phyloP scores from a whole-genome alignment of 2,113 vertebrate species.

The Mirounga angustirostris region DNA sequence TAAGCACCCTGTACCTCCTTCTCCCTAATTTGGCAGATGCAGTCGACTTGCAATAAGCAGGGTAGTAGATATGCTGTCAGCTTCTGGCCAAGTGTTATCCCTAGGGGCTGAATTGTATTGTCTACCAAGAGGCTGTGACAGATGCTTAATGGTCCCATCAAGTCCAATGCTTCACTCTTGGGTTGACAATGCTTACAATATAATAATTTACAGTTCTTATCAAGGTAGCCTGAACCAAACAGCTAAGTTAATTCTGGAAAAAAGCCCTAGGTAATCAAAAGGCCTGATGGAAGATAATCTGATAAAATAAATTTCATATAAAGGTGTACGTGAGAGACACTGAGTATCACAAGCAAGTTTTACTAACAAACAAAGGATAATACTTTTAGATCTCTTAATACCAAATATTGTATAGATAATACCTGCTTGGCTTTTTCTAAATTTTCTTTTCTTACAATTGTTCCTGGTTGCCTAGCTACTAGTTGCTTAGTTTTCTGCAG shows the following conservation, averaged over 20 bases:
- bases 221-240: background rate
- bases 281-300: background rate
- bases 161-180: background rate
- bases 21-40: too few relatives aligned
- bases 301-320: background rate
- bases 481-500: background rate
- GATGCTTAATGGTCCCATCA: background rate
- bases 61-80: background rate
- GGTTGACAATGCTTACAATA: background rate
- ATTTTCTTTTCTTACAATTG: conserved; percentile 17
- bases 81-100: background rate
- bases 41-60: background rate
- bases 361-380: conserved; percentile 5
- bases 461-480: conserved; percentile 55
- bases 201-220: conserved; percentile 4
- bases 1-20: background rate
- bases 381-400: conserved; percentile 5
- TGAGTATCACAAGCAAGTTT: conserved; percentile 26
- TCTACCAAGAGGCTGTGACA: background rate
- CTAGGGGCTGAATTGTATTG: too few relatives aligned
- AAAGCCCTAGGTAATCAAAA: background rate
- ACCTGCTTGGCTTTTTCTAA: background rate
- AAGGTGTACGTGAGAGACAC: background rate
- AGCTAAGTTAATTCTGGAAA: conserved; percentile 19
- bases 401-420: background rate